Evolutionary conservation across 1,140 invertebrate genomes (phyloP).

Genomic region (Psilanteris sp.): DNA sequence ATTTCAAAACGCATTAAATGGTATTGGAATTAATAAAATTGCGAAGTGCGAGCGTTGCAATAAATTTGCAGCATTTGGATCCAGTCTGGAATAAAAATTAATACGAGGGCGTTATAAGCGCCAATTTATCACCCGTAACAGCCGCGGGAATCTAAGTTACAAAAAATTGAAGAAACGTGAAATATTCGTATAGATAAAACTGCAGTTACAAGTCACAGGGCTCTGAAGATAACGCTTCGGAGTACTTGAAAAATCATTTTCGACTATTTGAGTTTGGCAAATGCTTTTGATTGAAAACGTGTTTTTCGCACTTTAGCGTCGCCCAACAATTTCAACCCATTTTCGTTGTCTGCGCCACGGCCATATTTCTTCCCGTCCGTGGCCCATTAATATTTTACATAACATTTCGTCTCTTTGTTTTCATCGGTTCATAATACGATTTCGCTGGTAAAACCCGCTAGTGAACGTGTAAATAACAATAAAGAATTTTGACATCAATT

Average conservation of each 20-base stretch:
- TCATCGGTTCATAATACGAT: too few relatives aligned
- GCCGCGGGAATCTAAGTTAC: conserved; percentile 14
- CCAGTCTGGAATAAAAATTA: conserved; percentile 9
- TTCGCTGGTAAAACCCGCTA: too few relatives aligned
- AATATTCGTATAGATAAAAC: conserved; percentile 25
- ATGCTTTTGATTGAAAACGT: background rate
- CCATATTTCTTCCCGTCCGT: too few relatives aligned
- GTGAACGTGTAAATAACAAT: too few relatives aligned
- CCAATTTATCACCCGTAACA: conserved; percentile 13
- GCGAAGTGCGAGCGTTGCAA: background rate
- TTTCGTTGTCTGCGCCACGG: too few relatives aligned
- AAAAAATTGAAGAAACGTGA: conserved; percentile 36
- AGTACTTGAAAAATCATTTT: conserved; percentile 12
- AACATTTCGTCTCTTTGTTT: too few relatives aligned
- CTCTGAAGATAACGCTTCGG: background rate
- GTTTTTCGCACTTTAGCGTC: too few relatives aligned
- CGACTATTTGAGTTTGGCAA: background rate
- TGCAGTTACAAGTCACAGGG: conserved; percentile 10
- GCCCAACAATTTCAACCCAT: too few relatives aligned
- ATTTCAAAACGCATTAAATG: too few relatives aligned
- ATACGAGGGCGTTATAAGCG: conserved; percentile 7
- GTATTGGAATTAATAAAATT: background rate
- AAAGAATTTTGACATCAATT: too few relatives aligned
- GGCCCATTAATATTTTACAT: too few relatives aligned
- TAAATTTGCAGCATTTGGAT: background rate